Percentiles rank a stretch among this genome's conserved stretches.
These are phyloP conservation scores for Aradophagus sp. DNA, from an alignment of 1,140 invertebrate species.

Conservation along the genomic window DNA sequence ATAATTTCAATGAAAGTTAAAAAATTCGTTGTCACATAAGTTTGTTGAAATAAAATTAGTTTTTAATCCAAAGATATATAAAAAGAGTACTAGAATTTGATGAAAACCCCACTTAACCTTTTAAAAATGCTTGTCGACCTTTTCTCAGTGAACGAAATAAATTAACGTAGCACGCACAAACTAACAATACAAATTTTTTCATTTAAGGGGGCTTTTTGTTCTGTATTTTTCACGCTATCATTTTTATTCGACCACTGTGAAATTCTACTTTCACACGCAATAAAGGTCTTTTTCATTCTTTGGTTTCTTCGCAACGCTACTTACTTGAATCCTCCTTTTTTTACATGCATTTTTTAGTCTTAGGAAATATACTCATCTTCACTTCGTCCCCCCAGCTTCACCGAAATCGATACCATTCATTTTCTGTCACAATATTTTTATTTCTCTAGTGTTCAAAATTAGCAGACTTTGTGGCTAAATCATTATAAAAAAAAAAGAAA, in stretches of 20 bases:
- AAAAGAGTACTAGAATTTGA: background rate
- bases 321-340: conserved; percentile 34
- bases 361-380: conserved; percentile 46
- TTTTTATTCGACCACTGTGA: conserved; percentile 55
- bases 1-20: background rate
- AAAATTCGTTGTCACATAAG: background rate
- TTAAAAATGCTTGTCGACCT: conserved; percentile 5
- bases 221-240: conserved; percentile 47
- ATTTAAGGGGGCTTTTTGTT: conserved; percentile 33
- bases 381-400: conserved; percentile 9
- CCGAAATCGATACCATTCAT: conserved; percentile 45
- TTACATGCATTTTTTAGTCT: conserved; percentile 34
- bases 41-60: too few species aligned
- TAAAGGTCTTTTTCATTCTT: conserved; percentile 38
- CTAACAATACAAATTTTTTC: conserved; percentile 10
- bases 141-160: conserved; percentile 28
- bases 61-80: too few species aligned
- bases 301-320: conserved; percentile 29
- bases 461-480: too few species aligned
- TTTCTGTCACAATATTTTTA: conserved; percentile 49
- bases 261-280: conserved; percentile 57
- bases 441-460: conserved; percentile 18
- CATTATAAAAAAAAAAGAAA: too few species aligned
- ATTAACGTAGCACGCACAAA: conserved; percentile 15
- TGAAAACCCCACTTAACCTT: conserved; percentile 12